A percentile compares a stretch with the other conserved stretches of the same genome.
phyloP scores from a whole-genome alignment of 2,113 vertebrate genomes.

The Clinocottus analis region DNA sequence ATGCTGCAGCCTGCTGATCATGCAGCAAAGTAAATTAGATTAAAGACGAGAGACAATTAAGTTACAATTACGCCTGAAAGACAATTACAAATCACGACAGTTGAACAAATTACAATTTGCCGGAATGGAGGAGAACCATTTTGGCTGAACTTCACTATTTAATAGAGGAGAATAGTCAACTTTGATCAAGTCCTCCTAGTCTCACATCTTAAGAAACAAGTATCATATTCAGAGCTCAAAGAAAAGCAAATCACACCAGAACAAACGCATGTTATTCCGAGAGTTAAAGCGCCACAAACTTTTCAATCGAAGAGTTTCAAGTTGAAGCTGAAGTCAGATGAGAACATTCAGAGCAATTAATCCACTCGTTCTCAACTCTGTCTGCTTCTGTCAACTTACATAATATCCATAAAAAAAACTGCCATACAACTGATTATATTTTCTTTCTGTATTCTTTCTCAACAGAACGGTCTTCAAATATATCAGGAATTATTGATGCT shows the following conservation, averaged over 20 bases:
- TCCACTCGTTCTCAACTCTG: background rate
- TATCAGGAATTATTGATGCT: background rate
- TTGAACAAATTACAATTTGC: constrained; percentile 22
- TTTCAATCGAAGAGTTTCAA: background rate
- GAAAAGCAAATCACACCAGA: background rate
- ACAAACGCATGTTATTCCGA: background rate
- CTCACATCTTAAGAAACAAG: background rate
- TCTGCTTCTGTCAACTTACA: background rate
- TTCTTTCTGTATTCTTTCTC: background rate
- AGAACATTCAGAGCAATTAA: constrained; percentile 4
- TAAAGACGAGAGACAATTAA: constrained; percentile 25
- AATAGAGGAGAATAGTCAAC: background rate
- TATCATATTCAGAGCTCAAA: background rate
- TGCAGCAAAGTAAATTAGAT: constrained; percentile 26
- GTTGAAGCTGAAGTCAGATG: background rate
- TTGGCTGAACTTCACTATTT: background rate
- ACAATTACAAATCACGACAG: constrained; percentile 2
- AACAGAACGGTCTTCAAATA: background rate
- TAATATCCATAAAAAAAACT: background rate
- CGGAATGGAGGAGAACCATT: background rate
- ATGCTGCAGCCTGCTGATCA: background rate
- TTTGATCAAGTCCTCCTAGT: background rate
- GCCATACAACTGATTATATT: background rate
- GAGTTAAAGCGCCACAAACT: background rate
- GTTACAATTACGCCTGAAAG: constrained; percentile 26